Conservation (phyloP, 1,140 invertebrate genomes). For the Bombus superbus region DNA sequence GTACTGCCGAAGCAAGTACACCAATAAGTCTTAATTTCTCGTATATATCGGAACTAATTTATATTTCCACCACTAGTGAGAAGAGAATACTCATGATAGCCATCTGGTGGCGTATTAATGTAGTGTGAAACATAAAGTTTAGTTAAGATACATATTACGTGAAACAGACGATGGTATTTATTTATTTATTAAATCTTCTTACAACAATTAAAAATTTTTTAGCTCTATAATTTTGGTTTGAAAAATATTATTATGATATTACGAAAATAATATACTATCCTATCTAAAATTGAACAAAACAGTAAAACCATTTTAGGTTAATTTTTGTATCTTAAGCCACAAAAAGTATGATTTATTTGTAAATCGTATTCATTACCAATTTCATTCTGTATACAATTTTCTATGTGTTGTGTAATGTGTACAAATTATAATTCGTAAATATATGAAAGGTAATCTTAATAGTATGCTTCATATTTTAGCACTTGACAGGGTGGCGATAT, state of each 20-base stretch:
- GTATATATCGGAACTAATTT: slow-evolving; percentile 17
- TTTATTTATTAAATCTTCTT: neutral
- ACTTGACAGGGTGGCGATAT: slow-evolving; percentile 85
- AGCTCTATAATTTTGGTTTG: neutral
- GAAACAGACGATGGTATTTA: neutral
- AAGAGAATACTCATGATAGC: neutral
- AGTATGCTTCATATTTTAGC: neutral
- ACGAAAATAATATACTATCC: neutral
- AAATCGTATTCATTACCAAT: neutral
- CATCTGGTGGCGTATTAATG: neutral
- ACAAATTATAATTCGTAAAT: neutral
- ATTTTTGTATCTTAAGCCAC: neutral
- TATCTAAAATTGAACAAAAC: neutral
- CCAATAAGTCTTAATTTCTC: fast-evolving
- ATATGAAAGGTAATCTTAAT: neutral
- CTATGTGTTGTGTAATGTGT: neutral
- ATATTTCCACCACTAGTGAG: slow-evolving; percentile 7
- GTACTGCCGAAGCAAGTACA: slow-evolving; percentile 90
- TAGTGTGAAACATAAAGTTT: neutral
- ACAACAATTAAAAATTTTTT: neutral
- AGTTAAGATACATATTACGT: neutral
- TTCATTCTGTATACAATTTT: neutral
- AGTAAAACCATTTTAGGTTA: neutral
- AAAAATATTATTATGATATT: neutral
- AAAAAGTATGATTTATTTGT: neutral